Base-by-base conservation (phyloP, 2,113 vertebrate genomes). In the Elgaria multicarinata region DNA sequence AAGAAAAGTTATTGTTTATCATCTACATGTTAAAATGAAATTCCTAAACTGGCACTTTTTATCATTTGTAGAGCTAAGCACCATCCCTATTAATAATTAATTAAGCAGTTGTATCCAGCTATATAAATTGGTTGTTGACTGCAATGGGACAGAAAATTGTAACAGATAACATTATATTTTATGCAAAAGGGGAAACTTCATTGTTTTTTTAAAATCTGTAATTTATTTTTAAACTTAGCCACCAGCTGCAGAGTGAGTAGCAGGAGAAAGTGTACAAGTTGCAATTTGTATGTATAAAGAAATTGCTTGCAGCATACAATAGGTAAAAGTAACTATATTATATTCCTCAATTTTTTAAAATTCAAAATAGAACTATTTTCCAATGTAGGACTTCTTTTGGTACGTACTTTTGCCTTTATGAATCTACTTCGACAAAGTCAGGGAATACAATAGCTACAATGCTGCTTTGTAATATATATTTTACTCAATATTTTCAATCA, bases 21-120 rank as follows among this genome's bases (percentile, higher is more conserved):
- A 86, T 96, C 91, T 95, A 91, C 95, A 94, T 92, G 92, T 94
- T 88, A 95, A 95, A 96, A 96, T 94, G 92, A 96, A 96, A 97
- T 92, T 96, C 90, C 95, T 95, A 96, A 92, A 86, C 91, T 87
- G 86, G 92, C 91, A 93, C 91, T 92, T 96, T 96, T 96, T 94
- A 94, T 96, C 96, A 94, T 96, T 95, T 95, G 93, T 90, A 93
- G 74, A 92, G 87, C 94, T 95, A 92, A 96, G 90, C 90, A 95
- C 95, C 91, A 95, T 95, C 92, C 92, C 95, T 96, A 95, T 95
- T 97, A 97, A 96, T 96, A 97, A 97, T 93, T 94, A 90, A 95
- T 95, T 96, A 96, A 97, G 93, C 95, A 95, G 93, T 95, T 95
- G 92, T 95, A 95, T 90, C 94, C 95, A 95, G 92, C 89, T 96